Conservation (phyloP, 2,797 vertebrate genomes). For the Anguilla obscura region DNA sequence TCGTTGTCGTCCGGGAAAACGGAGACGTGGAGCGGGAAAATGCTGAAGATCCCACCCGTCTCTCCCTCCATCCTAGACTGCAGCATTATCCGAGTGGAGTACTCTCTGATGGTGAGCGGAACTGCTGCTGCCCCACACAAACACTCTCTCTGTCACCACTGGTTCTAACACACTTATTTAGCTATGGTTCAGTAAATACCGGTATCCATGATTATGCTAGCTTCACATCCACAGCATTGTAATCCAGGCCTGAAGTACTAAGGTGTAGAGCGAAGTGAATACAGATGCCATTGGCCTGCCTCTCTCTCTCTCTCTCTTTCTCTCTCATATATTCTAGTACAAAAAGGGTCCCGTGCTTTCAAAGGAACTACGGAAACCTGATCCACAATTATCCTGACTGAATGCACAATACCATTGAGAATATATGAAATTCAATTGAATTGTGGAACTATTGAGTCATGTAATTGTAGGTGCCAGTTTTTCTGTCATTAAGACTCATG, state of each 20-base stretch:
- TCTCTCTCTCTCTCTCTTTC: neutral
- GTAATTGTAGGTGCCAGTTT: neutral
- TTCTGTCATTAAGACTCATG: neutral
- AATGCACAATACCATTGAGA: neutral
- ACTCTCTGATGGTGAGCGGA: constrained; percentile 85
- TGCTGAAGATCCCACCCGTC: constrained; percentile 92
- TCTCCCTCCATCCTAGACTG: constrained; percentile 96
- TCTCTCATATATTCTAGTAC: too few species aligned
- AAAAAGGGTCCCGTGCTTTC: neutral
- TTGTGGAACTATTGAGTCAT: neutral
- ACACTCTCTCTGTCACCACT: neutral
- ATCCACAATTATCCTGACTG: neutral
- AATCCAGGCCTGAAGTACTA: neutral
- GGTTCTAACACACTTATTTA: neutral
- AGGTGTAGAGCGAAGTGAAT: neutral
- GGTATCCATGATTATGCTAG: neutral
- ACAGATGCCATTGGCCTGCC: neutral
- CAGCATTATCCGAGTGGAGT: constrained; percentile 94
- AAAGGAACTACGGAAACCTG: neutral
- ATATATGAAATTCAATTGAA: neutral
- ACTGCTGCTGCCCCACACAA: neutral
- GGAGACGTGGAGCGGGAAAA: constrained; percentile 94
- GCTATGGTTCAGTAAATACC: neutral
- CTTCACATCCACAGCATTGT: neutral
- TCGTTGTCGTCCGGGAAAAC: constrained; percentile 91